These are phyloP conservation scores for Potamarius usumacintae DNA, from an alignment of 2,113 vertebrate species.

Conservation along the genomic window DNA sequence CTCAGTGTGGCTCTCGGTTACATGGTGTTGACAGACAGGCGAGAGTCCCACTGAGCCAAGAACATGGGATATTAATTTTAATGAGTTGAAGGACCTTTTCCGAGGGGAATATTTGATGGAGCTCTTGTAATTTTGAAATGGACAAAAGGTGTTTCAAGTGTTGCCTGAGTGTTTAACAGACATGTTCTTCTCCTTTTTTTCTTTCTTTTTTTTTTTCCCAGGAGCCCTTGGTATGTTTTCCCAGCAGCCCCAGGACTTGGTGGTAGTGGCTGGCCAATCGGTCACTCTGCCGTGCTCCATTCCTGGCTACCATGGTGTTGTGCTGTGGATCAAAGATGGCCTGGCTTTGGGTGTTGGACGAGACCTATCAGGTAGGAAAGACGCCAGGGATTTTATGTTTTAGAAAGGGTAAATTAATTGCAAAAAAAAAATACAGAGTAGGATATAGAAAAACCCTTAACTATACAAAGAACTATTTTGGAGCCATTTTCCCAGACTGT, in stretches of 20 bases:
- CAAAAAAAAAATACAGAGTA: too few species aligned
- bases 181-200: neutral
- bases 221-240: conserved; percentile 87
- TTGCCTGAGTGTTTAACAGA: neutral
- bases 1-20: conserved; percentile 42
- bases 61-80: conserved; percentile 35
- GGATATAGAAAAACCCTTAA: neutral
- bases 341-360: conserved; percentile 91
- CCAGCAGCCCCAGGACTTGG: conserved; percentile 94
- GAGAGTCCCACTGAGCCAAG: conserved; percentile 39
- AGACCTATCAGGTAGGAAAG: conserved; percentile 87
- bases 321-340: conserved; percentile 97
- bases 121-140: conserved; percentile 25
- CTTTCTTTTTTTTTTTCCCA: conserved; percentile 49
- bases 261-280: conserved; percentile 90
- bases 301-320: conserved; percentile 89
- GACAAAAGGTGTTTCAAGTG: conserved; percentile 25
- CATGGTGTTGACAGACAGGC: conserved; percentile 67
- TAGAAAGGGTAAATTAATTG: too few species aligned
- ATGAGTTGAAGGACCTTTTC: conserved; percentile 23
- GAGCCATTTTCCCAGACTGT: neutral
- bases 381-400: too few species aligned
- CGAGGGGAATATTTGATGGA: conserved; percentile 18
- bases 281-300: conserved; percentile 91
- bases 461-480: neutral